A percentile compares a stretch with the other conserved stretches of the same genome.
Conservation (phyloP, 2,888 invertebrate genomes). For the Sceliomorpha sp. region DNA sequence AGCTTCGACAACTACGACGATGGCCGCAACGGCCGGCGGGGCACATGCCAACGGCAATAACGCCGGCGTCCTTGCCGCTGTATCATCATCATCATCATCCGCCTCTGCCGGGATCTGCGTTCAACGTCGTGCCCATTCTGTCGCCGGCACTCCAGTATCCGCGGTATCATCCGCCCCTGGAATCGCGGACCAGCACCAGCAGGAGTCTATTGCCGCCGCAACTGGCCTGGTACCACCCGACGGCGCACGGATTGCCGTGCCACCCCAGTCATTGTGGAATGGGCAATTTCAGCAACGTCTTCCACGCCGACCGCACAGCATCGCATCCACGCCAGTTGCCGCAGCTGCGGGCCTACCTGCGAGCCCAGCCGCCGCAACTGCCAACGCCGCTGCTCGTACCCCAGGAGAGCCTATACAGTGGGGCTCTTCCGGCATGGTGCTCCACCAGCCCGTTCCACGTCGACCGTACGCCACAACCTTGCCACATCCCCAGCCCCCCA, state of each 20-base stretch:
- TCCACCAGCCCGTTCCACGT: slow-evolving; percentile 78
- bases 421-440: slow-evolving; percentile 75
- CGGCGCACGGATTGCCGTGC: slow-evolving; percentile 68
- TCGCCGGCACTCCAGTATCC: slow-evolving; percentile 70
- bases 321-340: slow-evolving; percentile 81
- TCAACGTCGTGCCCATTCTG: slow-evolving; percentile 64
- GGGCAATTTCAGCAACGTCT: slow-evolving; percentile 73
- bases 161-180: slow-evolving; percentile 50
- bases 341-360: slow-evolving; percentile 51
- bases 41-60: slow-evolving; percentile 12
- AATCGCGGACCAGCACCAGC: slow-evolving; percentile 34
- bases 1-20: slow-evolving; percentile 49
- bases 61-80: slow-evolving; percentile 19
- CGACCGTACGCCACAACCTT: slow-evolving; percentile 77
- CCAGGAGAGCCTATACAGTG: slow-evolving; percentile 76
- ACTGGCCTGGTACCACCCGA: slow-evolving; percentile 19
- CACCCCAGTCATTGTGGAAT: slow-evolving; percentile 78
- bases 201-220: slow-evolving; percentile 14
- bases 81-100: slow-evolving; percentile 33
- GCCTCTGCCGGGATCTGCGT: slow-evolving; percentile 49
- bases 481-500: slow-evolving; percentile 82
- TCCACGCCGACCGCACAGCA: slow-evolving; percentile 84
- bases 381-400: slow-evolving; percentile 63
- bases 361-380: slow-evolving; percentile 61
- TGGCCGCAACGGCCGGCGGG: slow-evolving; percentile 27